These are phyloP conservation scores for Butastur rufipennis DNA, from an alignment of 2,113 vertebrate genomes.

Conservation along the genomic window DNA sequence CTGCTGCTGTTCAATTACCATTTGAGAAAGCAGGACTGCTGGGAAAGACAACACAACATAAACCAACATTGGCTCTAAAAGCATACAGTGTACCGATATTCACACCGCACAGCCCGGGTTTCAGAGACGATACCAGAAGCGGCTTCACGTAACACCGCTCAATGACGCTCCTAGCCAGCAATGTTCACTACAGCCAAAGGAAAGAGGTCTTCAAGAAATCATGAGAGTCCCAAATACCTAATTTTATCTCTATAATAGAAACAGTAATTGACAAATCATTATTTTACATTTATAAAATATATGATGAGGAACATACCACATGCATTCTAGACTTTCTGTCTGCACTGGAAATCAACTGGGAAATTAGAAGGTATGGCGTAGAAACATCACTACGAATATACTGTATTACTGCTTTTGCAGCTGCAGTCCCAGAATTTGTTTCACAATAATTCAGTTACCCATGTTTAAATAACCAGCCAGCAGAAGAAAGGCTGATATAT, in stretches of 20 bases:
- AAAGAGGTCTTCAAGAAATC: not conserved
- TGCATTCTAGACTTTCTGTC: slow-evolving; percentile 58
- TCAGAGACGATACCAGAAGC: not conserved
- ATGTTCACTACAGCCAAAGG: not conserved
- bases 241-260: slow-evolving; percentile 1
- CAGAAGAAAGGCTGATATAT: slow-evolving; percentile 57
- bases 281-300: slow-evolving; percentile 37
- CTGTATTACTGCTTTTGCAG: slow-evolving; percentile 60
- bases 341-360: slow-evolving; percentile 56
- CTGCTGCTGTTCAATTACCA: slow-evolving; percentile 36
- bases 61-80: slow-evolving; percentile 37
- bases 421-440: slow-evolving; percentile 58
- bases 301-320: slow-evolving; percentile 43
- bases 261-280: slow-evolving; percentile 39
- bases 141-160: not conserved
- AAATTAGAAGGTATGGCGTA: slow-evolving; percentile 41
- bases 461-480: slow-evolving; percentile 59
- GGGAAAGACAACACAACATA: slow-evolving; percentile 45
- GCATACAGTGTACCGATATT: not conserved
- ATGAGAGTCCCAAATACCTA: not conserved
- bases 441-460: slow-evolving; percentile 66
- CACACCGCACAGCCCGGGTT: not conserved
- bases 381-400: slow-evolving; percentile 38
- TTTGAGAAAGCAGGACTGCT: slow-evolving; percentile 20
- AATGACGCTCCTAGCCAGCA: not conserved